Evolutionary conservation across 1,140 invertebrate genomes (phyloP).

Genomic region (Eumeta japonica): DNA sequence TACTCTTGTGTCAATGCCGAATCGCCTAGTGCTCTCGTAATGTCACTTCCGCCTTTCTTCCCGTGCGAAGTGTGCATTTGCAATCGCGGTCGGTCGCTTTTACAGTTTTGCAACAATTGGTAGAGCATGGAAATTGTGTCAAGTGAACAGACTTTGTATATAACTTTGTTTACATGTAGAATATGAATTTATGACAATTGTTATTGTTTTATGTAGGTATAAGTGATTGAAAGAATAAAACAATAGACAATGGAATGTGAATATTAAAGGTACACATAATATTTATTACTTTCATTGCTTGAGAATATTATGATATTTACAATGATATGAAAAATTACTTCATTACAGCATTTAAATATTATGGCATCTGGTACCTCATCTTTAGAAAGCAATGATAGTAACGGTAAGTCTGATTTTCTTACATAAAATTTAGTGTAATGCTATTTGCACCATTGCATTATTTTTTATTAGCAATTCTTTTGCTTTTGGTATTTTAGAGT

Average conservation of each 20-base stretch:
- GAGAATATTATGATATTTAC: no score
- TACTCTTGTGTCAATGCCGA: constrained; percentile 19
- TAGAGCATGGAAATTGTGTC: constrained; percentile 54
- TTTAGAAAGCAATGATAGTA: constrained; percentile 55
- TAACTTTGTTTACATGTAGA: constrained; percentile 2
- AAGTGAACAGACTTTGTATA: constrained; percentile 15
- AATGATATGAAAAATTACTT: no score
- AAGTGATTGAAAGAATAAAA: constrained; percentile 10
- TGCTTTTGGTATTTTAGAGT: constrained; percentile 33
- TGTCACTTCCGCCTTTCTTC: constrained; percentile 5
- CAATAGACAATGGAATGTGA: constrained; percentile 19
- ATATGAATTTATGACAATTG: constrained; percentile 10
- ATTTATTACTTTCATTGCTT: no score
- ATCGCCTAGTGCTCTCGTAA: no score
- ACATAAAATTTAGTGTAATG: constrained; percentile 2
- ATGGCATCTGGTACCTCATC: constrained; percentile 57
- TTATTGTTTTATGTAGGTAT: constrained; percentile 18
- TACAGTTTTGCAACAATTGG: constrained; percentile 48
- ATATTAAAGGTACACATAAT: no score
- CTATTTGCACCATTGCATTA: constrained; percentile 5
- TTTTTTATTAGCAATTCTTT: constrained; percentile 2
- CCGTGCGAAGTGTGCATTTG: constrained; percentile 16
- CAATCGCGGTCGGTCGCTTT: constrained; percentile 22
- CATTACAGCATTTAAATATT: no score
- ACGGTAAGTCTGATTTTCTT: constrained; percentile 29